phyloP scores from a whole-genome alignment of 2,888 invertebrate genomes.

The Conops quadrifasciatus region DNA sequence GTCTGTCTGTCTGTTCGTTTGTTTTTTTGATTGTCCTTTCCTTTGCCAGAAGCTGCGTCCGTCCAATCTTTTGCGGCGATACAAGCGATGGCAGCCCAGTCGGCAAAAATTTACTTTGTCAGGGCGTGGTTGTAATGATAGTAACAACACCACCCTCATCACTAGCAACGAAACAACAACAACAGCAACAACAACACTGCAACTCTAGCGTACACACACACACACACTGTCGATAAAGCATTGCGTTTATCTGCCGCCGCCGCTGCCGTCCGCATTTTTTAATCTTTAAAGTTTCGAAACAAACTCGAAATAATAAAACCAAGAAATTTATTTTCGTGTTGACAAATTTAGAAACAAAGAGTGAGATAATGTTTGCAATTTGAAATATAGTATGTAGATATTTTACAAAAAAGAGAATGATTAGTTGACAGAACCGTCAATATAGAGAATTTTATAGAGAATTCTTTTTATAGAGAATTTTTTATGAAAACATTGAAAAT shows the following conservation, averaged over 20 bases:
- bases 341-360: no score
- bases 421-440: no score
- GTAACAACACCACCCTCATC: neutral
- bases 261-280: no score
- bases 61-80: conserved; percentile 5
- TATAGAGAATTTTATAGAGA: no score
- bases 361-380: no score
- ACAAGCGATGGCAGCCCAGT: conserved; percentile 6
- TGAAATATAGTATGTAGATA: no score
- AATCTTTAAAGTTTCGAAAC: no score
- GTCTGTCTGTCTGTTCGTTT: neutral
- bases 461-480: no score
- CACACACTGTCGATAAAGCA: neutral
- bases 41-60: neutral
- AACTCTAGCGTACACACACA: neutral
- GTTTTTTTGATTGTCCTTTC: neutral
- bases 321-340: no score
- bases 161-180: neutral
- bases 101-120: neutral
- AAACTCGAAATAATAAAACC: no score
- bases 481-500: no score
- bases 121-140: neutral
- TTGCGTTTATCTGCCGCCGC: neutral
- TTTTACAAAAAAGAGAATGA: no score
- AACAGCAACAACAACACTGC: neutral